These are phyloP conservation scores for Trachelus troglodyta DNA, from an alignment of 2,888 invertebrate species.

Conservation along the genomic window DNA sequence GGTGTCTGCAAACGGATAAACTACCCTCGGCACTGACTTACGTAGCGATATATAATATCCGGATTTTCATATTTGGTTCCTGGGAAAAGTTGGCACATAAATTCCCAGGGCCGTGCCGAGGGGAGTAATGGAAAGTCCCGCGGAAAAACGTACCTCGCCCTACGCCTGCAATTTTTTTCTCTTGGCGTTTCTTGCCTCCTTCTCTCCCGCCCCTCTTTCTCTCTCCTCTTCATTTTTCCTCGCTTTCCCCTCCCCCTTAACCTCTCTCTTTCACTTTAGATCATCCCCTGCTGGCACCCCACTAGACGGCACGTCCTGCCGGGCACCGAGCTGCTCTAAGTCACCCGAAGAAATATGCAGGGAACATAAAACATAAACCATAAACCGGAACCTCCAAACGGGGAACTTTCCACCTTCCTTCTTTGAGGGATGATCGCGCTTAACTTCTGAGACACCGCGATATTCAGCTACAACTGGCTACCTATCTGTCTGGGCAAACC, in stretches of 20 bases:
- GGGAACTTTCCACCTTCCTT: conserved; percentile 8
- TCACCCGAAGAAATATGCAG: conserved; percentile 23
- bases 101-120: conserved; percentile 27
- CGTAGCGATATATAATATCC: conserved; percentile 43
- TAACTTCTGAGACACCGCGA: background rate
- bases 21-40: conserved; percentile 34
- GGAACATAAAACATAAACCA: conserved; percentile 7
- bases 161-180: conserved; percentile 26
- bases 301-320: conserved; percentile 4
- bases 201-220: background rate
- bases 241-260: conserved; percentile 11
- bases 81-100: conserved; percentile 48
- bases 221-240: background rate
- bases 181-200: background rate
- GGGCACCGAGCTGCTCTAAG: conserved; percentile 9
- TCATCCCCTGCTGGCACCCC: conserved; percentile 11
- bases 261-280: conserved; percentile 16
- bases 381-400: conserved; percentile 1
- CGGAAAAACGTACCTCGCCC: conserved; percentile 45
- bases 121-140: conserved; percentile 10
- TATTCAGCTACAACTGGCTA: background rate
- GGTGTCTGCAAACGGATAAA: conserved; percentile 34
- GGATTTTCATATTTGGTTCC: conserved; percentile 44
- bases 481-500: background rate
- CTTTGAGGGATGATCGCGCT: conserved; percentile 7